These are phyloP conservation scores for Butorides virescens DNA, from an alignment of 2,113 vertebrate genomes.

Conservation along the genomic window DNA sequence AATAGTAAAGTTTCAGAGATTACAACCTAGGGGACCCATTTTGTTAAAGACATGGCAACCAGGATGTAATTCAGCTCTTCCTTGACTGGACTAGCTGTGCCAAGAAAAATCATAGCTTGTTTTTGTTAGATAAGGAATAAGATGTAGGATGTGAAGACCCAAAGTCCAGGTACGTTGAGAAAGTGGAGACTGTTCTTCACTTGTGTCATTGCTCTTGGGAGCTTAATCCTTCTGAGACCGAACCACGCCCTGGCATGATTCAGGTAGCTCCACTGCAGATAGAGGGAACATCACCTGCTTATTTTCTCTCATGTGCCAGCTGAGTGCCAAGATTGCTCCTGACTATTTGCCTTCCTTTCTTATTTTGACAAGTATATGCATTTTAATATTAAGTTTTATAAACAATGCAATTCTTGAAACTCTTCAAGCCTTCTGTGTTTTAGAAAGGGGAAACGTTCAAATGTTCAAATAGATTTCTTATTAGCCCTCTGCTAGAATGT, in stretches of 20 bases:
- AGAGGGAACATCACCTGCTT: background rate
- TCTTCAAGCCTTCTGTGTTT: background rate
- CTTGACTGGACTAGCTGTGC: background rate
- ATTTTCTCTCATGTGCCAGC: background rate
- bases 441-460: background rate
- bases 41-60: background rate
- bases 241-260: background rate
- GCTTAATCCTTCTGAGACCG: background rate
- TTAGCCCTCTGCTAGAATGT: background rate
- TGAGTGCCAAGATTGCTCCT: background rate
- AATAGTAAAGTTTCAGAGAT: background rate
- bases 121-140: background rate
- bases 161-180: conserved; percentile 3
- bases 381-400: background rate
- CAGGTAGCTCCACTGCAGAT: background rate
- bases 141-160: background rate
- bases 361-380: background rate
- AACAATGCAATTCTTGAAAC: background rate
- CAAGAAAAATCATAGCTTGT: background rate
- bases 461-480: background rate
- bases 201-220: background rate
- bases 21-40: background rate
- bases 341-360: background rate
- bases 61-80: background rate
- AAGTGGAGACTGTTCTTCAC: background rate